Conservation (phyloP, 2,113 vertebrate species). For the Hippoglossus stenolepis region DNA sequence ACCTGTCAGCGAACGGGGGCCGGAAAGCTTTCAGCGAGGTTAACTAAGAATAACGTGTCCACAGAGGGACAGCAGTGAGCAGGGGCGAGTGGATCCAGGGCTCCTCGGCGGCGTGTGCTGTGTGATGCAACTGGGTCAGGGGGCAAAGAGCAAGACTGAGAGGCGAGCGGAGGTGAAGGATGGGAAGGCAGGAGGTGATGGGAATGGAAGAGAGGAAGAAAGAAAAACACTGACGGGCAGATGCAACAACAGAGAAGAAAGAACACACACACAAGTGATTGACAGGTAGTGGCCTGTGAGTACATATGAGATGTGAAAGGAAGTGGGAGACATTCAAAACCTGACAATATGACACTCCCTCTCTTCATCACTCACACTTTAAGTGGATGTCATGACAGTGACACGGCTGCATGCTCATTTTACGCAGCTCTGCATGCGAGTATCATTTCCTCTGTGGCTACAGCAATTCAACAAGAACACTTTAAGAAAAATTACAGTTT, state of each 20-base stretch:
- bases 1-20: slow-evolving; percentile 50
- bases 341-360: slow-evolving; percentile 44
- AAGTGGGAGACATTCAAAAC: slow-evolving; percentile 23
- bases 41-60: slow-evolving; percentile 49
- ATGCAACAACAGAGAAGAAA: no score
- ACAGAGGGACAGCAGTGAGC: no score
- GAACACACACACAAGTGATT: neutral
- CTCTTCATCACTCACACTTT: slow-evolving; percentile 38
- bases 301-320: no score
- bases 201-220: neutral
- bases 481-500: no score
- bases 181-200: neutral
- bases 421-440: neutral
- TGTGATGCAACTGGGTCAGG: slow-evolving; percentile 32
- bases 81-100: neutral
- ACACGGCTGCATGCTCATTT: slow-evolving; percentile 45
- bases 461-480: no score
- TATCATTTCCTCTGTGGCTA: no score
- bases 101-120: neutral
- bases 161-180: slow-evolving; percentile 3
- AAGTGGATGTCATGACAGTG: slow-evolving; percentile 20
- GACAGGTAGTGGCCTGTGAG: slow-evolving; percentile 23
- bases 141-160: slow-evolving; percentile 1
- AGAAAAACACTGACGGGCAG: no score
- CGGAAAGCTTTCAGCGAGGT: slow-evolving; percentile 30